A percentile compares a stretch with the other conserved stretches of the same genome.
phyloP scores from a whole-genome alignment of 2,888 invertebrate species.

The Eledone cirrhosa region DNA sequence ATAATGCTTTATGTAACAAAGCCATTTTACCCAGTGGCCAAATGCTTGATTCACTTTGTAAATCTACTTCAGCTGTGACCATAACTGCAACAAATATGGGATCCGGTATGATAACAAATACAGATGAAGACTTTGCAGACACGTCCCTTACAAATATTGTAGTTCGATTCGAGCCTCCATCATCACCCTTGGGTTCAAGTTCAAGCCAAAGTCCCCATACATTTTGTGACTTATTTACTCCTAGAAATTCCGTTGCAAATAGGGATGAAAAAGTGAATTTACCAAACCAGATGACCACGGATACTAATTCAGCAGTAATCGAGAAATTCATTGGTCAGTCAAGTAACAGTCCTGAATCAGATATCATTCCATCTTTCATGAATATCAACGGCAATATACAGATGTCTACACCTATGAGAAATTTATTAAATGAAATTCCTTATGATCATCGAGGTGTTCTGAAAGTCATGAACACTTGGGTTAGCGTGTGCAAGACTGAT shows the following conservation, averaged over 20 bases:
- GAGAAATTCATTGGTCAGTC: slow-evolving; percentile 15
- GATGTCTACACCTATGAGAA: slow-evolving; percentile 38
- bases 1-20: slow-evolving; percentile 10
- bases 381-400: slow-evolving; percentile 8
- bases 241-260: neutral
- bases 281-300: neutral
- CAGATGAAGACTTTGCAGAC: slow-evolving; percentile 37
- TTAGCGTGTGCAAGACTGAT: slow-evolving; percentile 58
- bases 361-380: slow-evolving; percentile 18
- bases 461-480: slow-evolving; percentile 64
- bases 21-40: neutral
- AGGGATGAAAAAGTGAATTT: neutral
- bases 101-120: neutral
- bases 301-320: neutral
- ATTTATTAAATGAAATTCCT: slow-evolving; percentile 57
- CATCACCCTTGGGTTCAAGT: slow-evolving; percentile 56
- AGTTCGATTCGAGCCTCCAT: slow-evolving; percentile 63
- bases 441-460: slow-evolving; percentile 60
- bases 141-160: slow-evolving; percentile 53
- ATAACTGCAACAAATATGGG: slow-evolving; percentile 58
- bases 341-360: slow-evolving; percentile 23
- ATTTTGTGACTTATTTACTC: slow-evolving; percentile 43
- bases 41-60: slow-evolving; percentile 1
- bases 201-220: slow-evolving; percentile 53
- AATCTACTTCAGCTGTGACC: slow-evolving; percentile 47